Conservation (phyloP, 1,140 invertebrate genomes). For the Sinella curviseta region DNA sequence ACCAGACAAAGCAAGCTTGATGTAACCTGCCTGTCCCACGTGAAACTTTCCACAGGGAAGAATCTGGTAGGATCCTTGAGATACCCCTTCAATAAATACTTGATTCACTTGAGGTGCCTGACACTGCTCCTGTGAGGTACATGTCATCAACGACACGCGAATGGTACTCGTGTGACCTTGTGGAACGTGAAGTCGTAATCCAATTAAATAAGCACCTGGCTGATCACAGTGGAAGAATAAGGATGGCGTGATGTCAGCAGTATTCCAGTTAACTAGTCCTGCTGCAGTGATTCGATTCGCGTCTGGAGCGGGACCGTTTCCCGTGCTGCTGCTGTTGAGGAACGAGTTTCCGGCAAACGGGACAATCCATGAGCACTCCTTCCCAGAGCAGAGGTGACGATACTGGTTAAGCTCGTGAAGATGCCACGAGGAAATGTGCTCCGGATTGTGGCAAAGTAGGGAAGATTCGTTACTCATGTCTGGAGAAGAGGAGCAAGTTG, state of each 20-base stretch:
- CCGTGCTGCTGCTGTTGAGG: not conserved
- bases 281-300: not conserved
- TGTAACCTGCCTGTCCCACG: slow-evolving; percentile 25
- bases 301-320: not conserved
- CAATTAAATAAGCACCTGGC: not conserved
- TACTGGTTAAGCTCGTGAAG: not conserved
- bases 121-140: not conserved
- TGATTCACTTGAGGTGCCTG: not conserved
- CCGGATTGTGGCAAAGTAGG: not conserved
- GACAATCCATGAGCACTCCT: slow-evolving; percentile 6
- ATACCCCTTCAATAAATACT: not conserved
- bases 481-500: not conserved
- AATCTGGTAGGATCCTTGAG: slow-evolving; percentile 24
- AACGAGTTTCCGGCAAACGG: slow-evolving; percentile 3
- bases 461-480: not conserved
- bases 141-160: not conserved
- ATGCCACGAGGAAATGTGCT: not conserved
- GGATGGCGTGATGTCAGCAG: not conserved
- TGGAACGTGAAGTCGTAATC: not conserved
- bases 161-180: not conserved
- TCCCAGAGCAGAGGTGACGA: not conserved
- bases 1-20: slow-evolving; percentile 37
- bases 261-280: not conserved
- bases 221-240: not conserved
- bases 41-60: slow-evolving; percentile 31